Base-by-base conservation (phyloP, 2,888 invertebrate genomes). In the Idaea aversata region DNA sequence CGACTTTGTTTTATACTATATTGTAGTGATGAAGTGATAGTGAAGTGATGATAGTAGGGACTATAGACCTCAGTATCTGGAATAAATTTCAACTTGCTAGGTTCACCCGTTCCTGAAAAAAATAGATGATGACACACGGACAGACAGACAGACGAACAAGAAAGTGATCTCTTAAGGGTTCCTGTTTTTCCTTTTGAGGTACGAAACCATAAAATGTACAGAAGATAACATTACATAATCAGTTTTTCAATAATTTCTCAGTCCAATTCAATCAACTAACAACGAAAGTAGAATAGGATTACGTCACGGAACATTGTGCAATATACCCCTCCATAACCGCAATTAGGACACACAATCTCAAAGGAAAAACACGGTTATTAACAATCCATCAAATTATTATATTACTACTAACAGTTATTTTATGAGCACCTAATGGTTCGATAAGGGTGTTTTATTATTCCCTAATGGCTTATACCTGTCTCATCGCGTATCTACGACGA, bases 381-480 rank as follows among this genome's bases (percentile, higher is more conserved):
- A 86, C 88, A 88, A 71, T 92, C 88, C 79, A 91, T 91, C 91
- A 91, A 82, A 86, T 87, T 89, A 88, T 88, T 88, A 87, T 88
- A 74, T 78, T 77, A 90, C 90, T 88, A 90, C 88, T 92, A 92
- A 93, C 91, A 89, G 91, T 92, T 92, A 93, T 92, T 93, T 93
- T 92, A 93, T 85, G 92, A 91, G 88, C 87, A 79, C 85, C 87
- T 92, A 92, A 93, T 91, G 92, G 90, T 80, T 82, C 88, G 91
- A 92, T 93, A 93, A 90, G 86, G 86, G 87, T 86, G 84, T 91
- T 92, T 92, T 93, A 91, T 91, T 92, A 89, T 88, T 84, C 90
- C 90, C 88, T 89, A 91, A 93, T 90, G 91, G 89, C 88, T 85
- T 88, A 88, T 92, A 93, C 92, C 93, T 93, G 93, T 91, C 92